Base-by-base conservation (phyloP, 2,888 invertebrate genomes). In the Ichneumon xanthorius region DNA sequence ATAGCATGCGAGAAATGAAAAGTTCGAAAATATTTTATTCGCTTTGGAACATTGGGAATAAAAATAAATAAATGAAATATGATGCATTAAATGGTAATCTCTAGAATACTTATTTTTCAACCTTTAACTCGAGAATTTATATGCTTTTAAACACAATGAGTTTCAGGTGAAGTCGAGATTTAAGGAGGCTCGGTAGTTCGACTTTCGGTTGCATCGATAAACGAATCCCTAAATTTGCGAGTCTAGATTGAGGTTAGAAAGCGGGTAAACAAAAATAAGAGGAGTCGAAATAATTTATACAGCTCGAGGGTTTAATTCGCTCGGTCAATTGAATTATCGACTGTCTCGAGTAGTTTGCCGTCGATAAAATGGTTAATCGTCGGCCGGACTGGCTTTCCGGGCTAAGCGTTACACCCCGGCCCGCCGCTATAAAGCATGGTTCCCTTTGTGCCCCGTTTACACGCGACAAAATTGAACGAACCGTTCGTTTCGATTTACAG, bases 391-490 rank as follows among this genome's bases (percentile, higher is more conserved):
- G 19, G 45, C 14, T 45, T 53, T 19, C 53, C 53, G 53, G n/a
- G 2, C 5, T n/a, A 22, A 58, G 26, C 19, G 22, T 7, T 45
- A 16, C 9, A 58, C 6, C 55, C 55, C 11, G 55, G 55, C 1
- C 14, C 26, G 58, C 26, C 16, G 30, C 61, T 7, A 33, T 33
- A 63, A 33, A 63, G 16, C 61, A 16, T 33, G 5, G 14, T 14
- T 14, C 33, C 33, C 30, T 63, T 30, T 6, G 26, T 7, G 22
- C 9, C 11, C 11, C 14, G 26, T 11, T 22, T 33, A 33, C 16
- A 16, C 16, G 16, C 30, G 61, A 63, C 61, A 63, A 63, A 63
- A 63, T 63, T 63, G n/a, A 30, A 33, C 61, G 33, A 30, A 61
- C 30, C 30, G 16, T 16, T 33, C 61, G 30, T 16, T 63, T 30